These are phyloP conservation scores for Fregata magnificens DNA, from an alignment of 2,113 vertebrate species.

Conservation along the genomic window DNA sequence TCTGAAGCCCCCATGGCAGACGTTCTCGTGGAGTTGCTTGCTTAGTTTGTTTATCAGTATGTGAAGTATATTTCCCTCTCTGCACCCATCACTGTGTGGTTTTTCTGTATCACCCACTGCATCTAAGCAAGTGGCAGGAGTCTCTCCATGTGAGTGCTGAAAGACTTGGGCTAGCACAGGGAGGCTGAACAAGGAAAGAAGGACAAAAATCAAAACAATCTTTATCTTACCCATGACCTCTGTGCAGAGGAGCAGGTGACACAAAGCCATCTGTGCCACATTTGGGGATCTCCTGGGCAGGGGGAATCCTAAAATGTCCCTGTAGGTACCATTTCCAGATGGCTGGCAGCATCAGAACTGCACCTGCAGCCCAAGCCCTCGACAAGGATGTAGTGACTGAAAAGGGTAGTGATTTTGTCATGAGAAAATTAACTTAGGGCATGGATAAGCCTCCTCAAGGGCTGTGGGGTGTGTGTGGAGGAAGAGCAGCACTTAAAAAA, in stretches of 20 bases:
- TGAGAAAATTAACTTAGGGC: not conserved
- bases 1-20: not conserved
- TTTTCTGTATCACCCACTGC: not conserved
- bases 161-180: not conserved
- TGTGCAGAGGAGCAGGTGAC: not conserved
- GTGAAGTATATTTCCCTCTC: not conserved
- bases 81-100: not conserved
- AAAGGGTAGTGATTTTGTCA: not conserved
- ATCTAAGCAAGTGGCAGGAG: not conserved
- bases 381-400: not conserved
- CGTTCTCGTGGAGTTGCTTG: accelerated
- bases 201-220: not conserved
- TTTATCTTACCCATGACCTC: not conserved
- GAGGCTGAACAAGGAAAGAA: not conserved
- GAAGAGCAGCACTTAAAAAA: not conserved
- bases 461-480: not conserved
- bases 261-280: not conserved
- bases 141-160: not conserved
- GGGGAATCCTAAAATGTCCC: not conserved
- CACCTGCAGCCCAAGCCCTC: not conserved
- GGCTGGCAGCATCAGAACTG: not conserved
- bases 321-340: not conserved
- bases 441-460: not conserved
- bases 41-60: not conserved
- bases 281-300: not conserved